Conservation (phyloP, 2,113 vertebrate species). For the Rhinoderma darwinii region DNA sequence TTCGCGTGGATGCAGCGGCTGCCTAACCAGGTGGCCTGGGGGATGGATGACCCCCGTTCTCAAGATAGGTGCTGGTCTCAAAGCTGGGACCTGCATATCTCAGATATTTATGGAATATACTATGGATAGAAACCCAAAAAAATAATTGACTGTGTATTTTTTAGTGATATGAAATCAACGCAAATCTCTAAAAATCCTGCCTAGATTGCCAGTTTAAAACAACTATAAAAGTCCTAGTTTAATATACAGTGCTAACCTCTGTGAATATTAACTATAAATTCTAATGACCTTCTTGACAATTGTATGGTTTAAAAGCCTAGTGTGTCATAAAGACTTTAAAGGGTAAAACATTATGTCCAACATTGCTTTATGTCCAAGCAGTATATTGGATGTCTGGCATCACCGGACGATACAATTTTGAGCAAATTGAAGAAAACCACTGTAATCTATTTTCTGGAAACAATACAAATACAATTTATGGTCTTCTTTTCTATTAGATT, state of each 20-base stretch:
- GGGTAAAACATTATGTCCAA: slow-evolving; percentile 28
- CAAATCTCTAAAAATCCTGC: background rate
- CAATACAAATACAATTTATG: slow-evolving; percentile 55
- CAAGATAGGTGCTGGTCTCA: too few relatives aligned
- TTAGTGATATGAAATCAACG: background rate
- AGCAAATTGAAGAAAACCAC: slow-evolving; percentile 16
- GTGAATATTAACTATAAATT: slow-evolving; percentile 1
- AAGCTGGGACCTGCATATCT: too few relatives aligned
- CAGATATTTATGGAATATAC: too few relatives aligned
- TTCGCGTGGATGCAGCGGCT: too few relatives aligned
- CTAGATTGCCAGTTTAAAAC: background rate
- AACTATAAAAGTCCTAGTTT: background rate
- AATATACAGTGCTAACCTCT: background rate
- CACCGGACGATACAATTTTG: slow-evolving; percentile 42
- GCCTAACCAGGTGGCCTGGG: too few relatives aligned
- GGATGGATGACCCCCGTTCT: too few relatives aligned
- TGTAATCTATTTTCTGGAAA: slow-evolving; percentile 39
- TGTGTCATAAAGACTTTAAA: slow-evolving; percentile 30
- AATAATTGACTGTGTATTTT: background rate
- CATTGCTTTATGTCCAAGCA: slow-evolving; percentile 29
- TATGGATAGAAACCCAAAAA: too few relatives aligned
- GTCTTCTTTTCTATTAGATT: slow-evolving; percentile 36
- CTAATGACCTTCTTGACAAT: background rate
- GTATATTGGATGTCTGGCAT: slow-evolving; percentile 32
- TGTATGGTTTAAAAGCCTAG: background rate